These are phyloP conservation scores for Cranoglanis bouderius DNA, from an alignment of 2,113 vertebrate genomes.

Conservation along the genomic window DNA sequence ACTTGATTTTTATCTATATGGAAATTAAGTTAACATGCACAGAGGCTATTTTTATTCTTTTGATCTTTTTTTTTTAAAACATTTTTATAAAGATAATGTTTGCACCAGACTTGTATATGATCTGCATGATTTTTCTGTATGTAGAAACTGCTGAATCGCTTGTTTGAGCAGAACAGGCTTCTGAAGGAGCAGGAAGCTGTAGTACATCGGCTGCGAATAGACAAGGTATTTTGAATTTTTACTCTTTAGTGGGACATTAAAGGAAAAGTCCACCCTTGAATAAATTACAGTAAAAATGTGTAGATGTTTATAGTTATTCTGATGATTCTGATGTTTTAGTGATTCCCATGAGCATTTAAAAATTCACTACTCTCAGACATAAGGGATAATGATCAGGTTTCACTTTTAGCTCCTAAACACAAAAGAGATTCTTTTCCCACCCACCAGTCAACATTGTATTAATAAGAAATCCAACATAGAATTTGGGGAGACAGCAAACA, in stretches of 20 bases:
- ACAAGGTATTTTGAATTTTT: conserved; percentile 78
- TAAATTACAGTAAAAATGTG: neutral
- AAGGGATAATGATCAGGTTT: neutral
- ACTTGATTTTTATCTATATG: conserved; percentile 1
- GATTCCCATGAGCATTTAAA: neutral
- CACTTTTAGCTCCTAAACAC: neutral
- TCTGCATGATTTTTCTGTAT: neutral
- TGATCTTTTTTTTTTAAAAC: neutral
- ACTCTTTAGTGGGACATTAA: neutral
- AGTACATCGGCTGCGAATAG: conserved; percentile 87
- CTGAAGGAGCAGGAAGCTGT: conserved; percentile 89
- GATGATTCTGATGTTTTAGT: neutral
- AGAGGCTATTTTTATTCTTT: neutral
- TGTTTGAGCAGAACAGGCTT: conserved; percentile 89
- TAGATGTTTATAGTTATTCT: neutral
- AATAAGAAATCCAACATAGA: neutral
- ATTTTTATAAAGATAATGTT: neutral
- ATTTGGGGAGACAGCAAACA: neutral
- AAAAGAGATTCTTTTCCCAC: neutral
- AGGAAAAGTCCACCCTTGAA: neutral
- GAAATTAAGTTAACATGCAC: neutral
- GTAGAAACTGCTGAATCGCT: conserved; percentile 90
- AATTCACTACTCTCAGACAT: neutral
- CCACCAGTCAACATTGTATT: neutral
- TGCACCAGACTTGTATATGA: neutral